Percentiles rank a stretch among this genome's conserved stretches.
These are phyloP conservation scores for Aurelia aurita DNA, from an alignment of 30 jellyfish, hydroid and myxozoan species.

Conservation along the genomic window DNA sequence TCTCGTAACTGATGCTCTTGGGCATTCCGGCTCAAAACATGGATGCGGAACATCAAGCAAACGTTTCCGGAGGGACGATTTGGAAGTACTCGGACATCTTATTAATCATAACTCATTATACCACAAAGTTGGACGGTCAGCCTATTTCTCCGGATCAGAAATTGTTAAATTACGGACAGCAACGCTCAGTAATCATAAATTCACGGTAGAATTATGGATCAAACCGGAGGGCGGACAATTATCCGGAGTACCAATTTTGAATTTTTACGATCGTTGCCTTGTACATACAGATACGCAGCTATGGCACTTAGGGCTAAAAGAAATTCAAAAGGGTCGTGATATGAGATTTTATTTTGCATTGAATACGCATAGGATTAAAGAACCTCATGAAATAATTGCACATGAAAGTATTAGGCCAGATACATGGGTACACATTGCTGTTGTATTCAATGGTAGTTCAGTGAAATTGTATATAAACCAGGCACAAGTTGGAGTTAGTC, in stretches of 20 bases:
- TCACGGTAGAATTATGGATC: constrained; percentile 86
- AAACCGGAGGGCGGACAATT: constrained; percentile 91
- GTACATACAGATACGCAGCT: constrained; percentile 4
- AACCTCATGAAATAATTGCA: constrained; percentile 21
- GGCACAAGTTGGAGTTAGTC: constrained; percentile 86
- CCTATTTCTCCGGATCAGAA: constrained; percentile 82
- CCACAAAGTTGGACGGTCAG: constrained; percentile 35
- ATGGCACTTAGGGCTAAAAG: constrained; percentile 70
- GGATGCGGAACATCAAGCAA: constrained; percentile 11
- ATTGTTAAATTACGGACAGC: constrained; percentile 54
- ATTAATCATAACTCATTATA: constrained; percentile 10
- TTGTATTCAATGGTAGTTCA: constrained; percentile 74
- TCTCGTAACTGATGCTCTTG: too few species aligned
- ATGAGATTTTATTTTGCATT: constrained; percentile 63
- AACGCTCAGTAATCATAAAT: constrained; percentile 15
- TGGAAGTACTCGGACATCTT: constrained; percentile 49
- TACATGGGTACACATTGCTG: constrained; percentile 92
- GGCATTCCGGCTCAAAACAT: background rate
- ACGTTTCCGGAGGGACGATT: constrained; percentile 73
- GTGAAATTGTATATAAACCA: constrained; percentile 70
- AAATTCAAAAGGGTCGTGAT: constrained; percentile 30
- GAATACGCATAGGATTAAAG: constrained; percentile 48
- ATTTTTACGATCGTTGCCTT: constrained; percentile 64
- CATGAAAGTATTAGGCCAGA: constrained; percentile 48
- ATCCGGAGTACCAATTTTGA: constrained; percentile 64